These are phyloP conservation scores for Saccostrea glomerata DNA, from an alignment of 1,140 invertebrate genomes.

Conservation along the genomic window DNA sequence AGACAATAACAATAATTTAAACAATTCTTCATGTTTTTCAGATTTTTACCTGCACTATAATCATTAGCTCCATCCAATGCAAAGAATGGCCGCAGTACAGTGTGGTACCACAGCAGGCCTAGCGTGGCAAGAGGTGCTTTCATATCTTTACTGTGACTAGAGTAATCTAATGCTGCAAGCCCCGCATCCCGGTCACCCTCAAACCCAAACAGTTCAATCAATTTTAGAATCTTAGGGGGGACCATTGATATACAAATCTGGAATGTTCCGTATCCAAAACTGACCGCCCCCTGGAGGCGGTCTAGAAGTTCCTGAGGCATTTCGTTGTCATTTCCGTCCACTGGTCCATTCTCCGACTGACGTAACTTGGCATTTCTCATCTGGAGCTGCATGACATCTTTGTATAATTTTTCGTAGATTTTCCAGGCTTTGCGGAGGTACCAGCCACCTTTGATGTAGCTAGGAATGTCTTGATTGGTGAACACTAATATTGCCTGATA, in stretches of 20 bases:
- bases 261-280: conserved; percentile 87
- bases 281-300: conserved; percentile 85
- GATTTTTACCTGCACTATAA: conserved; percentile 79
- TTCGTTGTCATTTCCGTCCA: conserved; percentile 70
- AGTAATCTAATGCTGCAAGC: conserved; percentile 84
- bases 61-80: conserved; percentile 84
- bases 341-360: conserved; percentile 60
- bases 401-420: conserved; percentile 85
- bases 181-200: conserved; percentile 84
- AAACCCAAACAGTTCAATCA: conserved; percentile 87
- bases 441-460: conserved; percentile 87
- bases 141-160: conserved; percentile 85
- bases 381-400: conserved; percentile 82
- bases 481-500: conserved; percentile 84
- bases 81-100: conserved; percentile 86
- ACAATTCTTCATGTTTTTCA: not conserved
- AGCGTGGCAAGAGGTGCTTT: conserved; percentile 86
- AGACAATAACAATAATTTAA: not conserved
- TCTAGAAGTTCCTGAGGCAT: conserved; percentile 77
- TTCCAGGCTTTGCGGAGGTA: conserved; percentile 87
- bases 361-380: conserved; percentile 67
- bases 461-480: conserved; percentile 84
- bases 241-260: conserved; percentile 86
- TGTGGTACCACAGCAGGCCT: conserved; percentile 87
- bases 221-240: conserved; percentile 84